Evolutionary conservation across 1,140 invertebrate genomes (phyloP).

Genomic region (Brachionus paranguensis): DNA sequence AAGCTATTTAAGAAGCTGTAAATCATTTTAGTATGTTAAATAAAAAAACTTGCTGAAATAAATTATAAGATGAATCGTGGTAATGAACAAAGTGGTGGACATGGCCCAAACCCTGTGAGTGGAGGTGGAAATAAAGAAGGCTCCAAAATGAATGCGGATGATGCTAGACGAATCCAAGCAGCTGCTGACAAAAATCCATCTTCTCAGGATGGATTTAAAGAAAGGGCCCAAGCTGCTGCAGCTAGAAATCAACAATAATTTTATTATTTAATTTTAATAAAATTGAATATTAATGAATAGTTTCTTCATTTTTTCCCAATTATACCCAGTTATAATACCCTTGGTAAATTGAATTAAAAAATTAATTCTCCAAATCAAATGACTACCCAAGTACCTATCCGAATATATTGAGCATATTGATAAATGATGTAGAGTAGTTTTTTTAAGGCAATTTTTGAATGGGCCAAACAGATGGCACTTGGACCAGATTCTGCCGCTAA

Average conservation of each 20-base stretch:
- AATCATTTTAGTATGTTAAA: too few species aligned
- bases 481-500: background rate
- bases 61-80: background rate
- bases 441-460: background rate
- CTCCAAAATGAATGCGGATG: background rate
- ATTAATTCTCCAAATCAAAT: too few species aligned
- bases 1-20: too few species aligned
- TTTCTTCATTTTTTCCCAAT: too few species aligned
- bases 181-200: background rate
- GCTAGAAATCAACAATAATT: background rate
- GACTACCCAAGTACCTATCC: background rate
- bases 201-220: background rate
- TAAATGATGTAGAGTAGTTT: background rate
- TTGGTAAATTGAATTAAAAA: too few species aligned
- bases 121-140: background rate
- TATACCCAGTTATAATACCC: too few species aligned
- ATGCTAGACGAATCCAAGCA: conserved; percentile 1
- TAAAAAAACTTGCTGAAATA: background rate
- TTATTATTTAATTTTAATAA: background rate
- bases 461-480: background rate
- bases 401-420: background rate
- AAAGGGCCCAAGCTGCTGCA: background rate
- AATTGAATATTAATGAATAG: too few species aligned
- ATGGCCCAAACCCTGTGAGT: background rate
- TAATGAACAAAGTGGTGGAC: background rate